A percentile compares a stretch with the other conserved stretches of the same genome.
Conservation (phyloP, 2,113 vertebrate genomes). For the Mobula hypostoma region DNA sequence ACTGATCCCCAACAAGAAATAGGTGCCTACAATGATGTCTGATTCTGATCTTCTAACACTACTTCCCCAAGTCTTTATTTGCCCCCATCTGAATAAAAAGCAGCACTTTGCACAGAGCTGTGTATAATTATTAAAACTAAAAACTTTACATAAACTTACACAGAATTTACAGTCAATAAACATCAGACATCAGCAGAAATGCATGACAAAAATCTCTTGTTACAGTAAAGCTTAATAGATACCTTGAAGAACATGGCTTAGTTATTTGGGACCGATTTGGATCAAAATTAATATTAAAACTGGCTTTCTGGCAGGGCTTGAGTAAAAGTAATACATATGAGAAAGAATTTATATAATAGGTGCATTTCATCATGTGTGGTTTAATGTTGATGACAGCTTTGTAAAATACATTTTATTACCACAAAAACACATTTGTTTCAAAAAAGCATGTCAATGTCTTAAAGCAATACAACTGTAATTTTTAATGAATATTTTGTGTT, state of each 20-base stretch:
- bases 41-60: too few relatives aligned
- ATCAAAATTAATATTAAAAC: background rate
- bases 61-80: background rate
- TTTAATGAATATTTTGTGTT: background rate
- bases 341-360: background rate
- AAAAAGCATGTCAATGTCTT: background rate
- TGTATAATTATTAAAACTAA: background rate
- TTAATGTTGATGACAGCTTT: background rate
- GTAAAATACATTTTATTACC: background rate
- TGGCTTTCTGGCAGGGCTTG: background rate
- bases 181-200: background rate
- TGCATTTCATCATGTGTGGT: background rate
- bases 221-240: background rate
- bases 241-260: background rate
- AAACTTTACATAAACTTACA: background rate
- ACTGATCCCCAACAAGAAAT: background rate
- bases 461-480: background rate
- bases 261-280: background rate
- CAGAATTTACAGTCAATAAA: background rate
- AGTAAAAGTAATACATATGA: background rate
- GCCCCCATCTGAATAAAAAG: background rate
- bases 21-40: background rate
- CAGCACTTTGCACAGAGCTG: background rate
- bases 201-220: background rate
- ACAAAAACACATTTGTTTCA: background rate